Base-by-base conservation (phyloP, 2,797 vertebrate species). In the Glossophaga mutica region DNA sequence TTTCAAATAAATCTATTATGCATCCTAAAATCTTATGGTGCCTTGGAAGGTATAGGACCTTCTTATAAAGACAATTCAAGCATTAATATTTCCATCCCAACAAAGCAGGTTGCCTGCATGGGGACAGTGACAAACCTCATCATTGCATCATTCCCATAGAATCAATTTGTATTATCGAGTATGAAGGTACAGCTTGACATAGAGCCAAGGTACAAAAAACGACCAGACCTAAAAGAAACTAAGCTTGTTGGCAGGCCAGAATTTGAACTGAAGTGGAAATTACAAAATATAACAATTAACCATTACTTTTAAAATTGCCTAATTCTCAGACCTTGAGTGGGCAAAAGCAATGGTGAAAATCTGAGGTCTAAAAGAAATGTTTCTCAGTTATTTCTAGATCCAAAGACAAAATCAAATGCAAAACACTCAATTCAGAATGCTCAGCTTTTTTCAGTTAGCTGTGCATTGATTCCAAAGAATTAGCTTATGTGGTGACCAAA, bases 201-300 rank as follows among this genome's bases (percentile, higher is more conserved):
- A 48, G 68, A 86, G 59, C 78, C 68, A 92, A 65, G 95, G 50
- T 68, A 46, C 3, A 29, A 68, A 94, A 94, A 71, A 32, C 68
- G 62, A 95, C 82, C 50, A 96, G 18, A 46, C 29, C 71, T 97
- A 92, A 97, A 94, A 94, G 79, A 96, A 96, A 94, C 50, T 73
- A 94, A 91, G n/a, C 29, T 89, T 94, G 10, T 39, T 76, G 70
- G 37, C 48, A 88, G 84, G 52, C 37, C 46, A 91, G 46, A 89
- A 88, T 83, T 94, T 91, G 55, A 96, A 79, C 32, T 96, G 50
- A 79, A 42, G 65, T 74, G 10, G 44, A 92, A 93, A 95, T 65
- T 85, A 71, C 26, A 65, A 97, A 96, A 87, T n/a, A 46, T 21
- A 95, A 79, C 70, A 91, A 94, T 93, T 96, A 95, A 83, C 44